Evolutionary conservation across 2,113 vertebrate species (phyloP), one percentile per base, ranked within the genome.

Genomic region (Indri indri): DNA sequence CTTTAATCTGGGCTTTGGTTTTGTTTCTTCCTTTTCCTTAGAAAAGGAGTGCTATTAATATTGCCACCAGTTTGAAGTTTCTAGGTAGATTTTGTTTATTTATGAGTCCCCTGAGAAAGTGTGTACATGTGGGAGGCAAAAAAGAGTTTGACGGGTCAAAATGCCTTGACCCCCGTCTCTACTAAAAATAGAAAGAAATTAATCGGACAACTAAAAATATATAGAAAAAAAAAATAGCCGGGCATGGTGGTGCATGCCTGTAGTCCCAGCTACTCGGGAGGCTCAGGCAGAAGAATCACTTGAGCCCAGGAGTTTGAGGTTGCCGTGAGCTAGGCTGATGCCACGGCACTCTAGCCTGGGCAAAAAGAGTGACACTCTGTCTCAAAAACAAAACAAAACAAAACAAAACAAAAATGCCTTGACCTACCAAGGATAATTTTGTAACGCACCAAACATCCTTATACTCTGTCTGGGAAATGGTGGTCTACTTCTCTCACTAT

Each of bases 71-170:
- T 71, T 88, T 95, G 52, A 85, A 52, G 18, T 89, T 85, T 85
- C 23, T 2, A 68, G 12, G n/a, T 88, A 45, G 30, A 73, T 91
- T 90, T 97, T 83, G 23, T 63, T 96, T 85, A 86, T 91, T 84
- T 93, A 81, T 25, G 32, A 5, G 4, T 42, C 32, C 0, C 34
- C n/a, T 91, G n/a, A 52, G 30, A 80, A 93, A 54, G 23, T 88
- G 10, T 45, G 23, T 88, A 63, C 23, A 32, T 45, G 45, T 77
- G 5, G 32, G 12, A 85, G 25, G n/a, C 5, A 76, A 88, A 34
- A 92, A 66, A 95, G 16, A 63, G 14, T 45, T 59, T 84, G 54
- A 63, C 14, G 63, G 8, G 10, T 96, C 73, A 92, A 83, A 88
- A 81, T 85, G 8, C 8, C 59, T 74, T 91, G 59, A 54, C 37